Conservation (phyloP, 2,113 vertebrate genomes). For the Corydoras sp. region DNA sequence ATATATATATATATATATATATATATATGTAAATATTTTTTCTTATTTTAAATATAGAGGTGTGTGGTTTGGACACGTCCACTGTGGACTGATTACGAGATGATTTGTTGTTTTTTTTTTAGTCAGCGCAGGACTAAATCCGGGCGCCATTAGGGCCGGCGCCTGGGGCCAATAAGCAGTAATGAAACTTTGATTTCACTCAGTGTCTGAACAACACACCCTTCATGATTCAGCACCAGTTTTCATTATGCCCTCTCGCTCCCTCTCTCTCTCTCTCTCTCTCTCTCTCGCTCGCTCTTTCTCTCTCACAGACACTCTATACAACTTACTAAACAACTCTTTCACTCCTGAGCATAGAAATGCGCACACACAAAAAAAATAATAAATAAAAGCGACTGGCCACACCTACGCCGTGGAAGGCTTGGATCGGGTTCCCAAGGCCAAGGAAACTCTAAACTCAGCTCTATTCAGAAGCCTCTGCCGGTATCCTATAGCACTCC, state of each 20-base stretch:
- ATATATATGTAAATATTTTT: no score
- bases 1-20: no score
- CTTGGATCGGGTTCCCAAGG: conserved; percentile 55
- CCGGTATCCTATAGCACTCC: conserved; percentile 17
- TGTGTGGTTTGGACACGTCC: no score
- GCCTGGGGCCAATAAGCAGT: neutral
- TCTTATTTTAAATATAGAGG: no score
- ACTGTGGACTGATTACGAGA: no score
- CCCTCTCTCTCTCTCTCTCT: conserved; percentile 6
- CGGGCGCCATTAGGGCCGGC: no score
- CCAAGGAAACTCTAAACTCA: conserved; percentile 39
- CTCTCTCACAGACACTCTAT: conserved; percentile 47
- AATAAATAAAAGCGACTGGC: conserved; percentile 58
- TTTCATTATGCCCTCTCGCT: conserved; percentile 6
- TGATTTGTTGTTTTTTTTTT: no score
- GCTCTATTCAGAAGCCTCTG: conserved; percentile 31
- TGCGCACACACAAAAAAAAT: conserved; percentile 45
- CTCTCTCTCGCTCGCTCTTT: neutral
- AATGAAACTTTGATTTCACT: neutral
- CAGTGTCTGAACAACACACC: neutral
- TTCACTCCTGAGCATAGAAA: conserved; percentile 43
- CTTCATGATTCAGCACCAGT: conserved; percentile 18
- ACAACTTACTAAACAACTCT: conserved; percentile 43
- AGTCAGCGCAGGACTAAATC: no score
- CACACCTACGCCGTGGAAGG: conserved; percentile 63